phyloP scores from a whole-genome alignment of 37 sponge, comb jelly and placozoan genomes.

The Halichondria panicea region DNA sequence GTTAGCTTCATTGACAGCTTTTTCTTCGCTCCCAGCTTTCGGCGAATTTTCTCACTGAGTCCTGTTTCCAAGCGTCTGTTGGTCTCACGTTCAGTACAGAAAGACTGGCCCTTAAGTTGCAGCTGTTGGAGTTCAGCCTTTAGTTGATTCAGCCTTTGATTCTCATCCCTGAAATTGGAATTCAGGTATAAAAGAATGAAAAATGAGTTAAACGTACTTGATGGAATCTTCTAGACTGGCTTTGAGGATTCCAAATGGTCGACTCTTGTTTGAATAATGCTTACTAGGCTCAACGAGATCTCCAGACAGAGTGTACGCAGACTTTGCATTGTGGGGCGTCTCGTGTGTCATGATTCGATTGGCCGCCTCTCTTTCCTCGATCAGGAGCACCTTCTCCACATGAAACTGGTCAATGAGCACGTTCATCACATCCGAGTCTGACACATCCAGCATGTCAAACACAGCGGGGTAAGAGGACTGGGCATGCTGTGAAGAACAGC shows the following conservation, averaged over 20 bases:
- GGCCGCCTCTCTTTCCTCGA: conserved; percentile 37
- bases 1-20: neutral
- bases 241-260: conserved; percentile 16
- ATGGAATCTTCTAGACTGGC: conserved; percentile 42
- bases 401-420: conserved; percentile 61
- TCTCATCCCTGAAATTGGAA: neutral
- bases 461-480: conserved; percentile 62
- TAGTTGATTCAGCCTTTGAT: neutral
- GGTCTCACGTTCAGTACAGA: neutral
- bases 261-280: conserved; percentile 53
- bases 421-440: conserved; percentile 69
- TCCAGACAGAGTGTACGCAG: conserved; percentile 45
- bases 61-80: neutral
- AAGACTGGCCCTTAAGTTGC: neutral
- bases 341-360: conserved; percentile 26
- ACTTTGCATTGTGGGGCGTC: conserved; percentile 8
- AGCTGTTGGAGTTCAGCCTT: neutral
- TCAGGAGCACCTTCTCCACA: conserved; percentile 43
- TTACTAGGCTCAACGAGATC: conserved; percentile 24
- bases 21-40: conserved; percentile 5
- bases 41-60: neutral
- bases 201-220: neutral
- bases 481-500: conserved; percentile 30
- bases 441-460: conserved; percentile 58
- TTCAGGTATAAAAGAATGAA: neutral